Base-by-base conservation (phyloP, 2,797 vertebrate genomes). In the Arrhamphus sclerolepis region DNA sequence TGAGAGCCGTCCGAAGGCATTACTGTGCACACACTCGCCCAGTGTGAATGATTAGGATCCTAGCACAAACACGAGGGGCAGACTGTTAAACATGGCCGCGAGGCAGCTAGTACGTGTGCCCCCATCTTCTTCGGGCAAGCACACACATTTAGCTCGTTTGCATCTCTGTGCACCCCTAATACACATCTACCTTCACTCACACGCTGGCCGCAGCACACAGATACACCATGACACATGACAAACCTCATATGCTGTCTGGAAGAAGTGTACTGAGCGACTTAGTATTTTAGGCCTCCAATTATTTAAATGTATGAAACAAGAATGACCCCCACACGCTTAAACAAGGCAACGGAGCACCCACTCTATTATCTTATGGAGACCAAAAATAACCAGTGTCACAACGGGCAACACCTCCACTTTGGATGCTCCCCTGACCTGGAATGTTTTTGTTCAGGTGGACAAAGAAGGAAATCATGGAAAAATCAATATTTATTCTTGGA, bases 31-130 rank as follows among this genome's bases (percentile, higher is more conserved):
- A 83, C 86, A 88, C 81, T 80, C 82, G 69, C 80, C 91, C 94
- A 91, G 93, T 92, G 90, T 95, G 94, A 95, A 91, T 95, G 94
- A 94, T 93, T 93, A 80, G 89, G 91, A 89, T 69, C 89, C 92
- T 90, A 93, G 93, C 91, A 93, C 92, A 92, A 94, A 94, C 92
- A 92, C 93, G 91, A 86, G 82, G 81, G 83, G 79, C 76, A 72
- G 83, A 77, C 80, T 78, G 89, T 85, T 91, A 82, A 89, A 87
- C 82, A 91, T 89, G 87, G 76, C 90, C 70, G 65, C 55, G 19
- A 85, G 88, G 89, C 80, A 85, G 77, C 81, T 62, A 65, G 67
- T 66, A 66, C 63, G 46, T 31, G 39, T 57, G 56, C 57, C 53
- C 64, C 48, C 52, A 46, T 68, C 60, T 53, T 56, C 46, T 65